Base-by-base conservation (phyloP, 2,888 invertebrate genomes). In the Trimorus sp. region DNA sequence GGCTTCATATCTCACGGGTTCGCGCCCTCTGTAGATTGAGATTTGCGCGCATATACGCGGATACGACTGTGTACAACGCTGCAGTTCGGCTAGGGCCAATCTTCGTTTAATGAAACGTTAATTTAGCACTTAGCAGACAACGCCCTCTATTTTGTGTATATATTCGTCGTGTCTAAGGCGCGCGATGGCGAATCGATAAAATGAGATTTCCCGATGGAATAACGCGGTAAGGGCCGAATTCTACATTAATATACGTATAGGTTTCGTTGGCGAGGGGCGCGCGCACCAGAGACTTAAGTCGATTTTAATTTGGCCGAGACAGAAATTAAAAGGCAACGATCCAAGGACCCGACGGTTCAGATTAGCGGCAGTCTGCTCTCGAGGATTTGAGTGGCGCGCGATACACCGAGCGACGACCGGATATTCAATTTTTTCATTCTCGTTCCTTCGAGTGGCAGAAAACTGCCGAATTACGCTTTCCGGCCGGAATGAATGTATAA, bases 241-340 rank as follows among this genome's bases (percentile, higher is more conserved):
- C 73, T 77, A 68, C 75, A 83, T 79, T 83, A 76, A 83, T 79
- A 76, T 79, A 78, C 70, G 70, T 79, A 76, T 78, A 78, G 70
- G 76, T 79, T 79, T 76, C 79, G 59, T 40, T n/a, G 26, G 26
- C 26, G 56, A 78, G 49, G 68, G 60, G 69, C 26, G 54, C 53
- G 40, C 81, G 70, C 40, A 59, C 78, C 59, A 74, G 81, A 84
- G 81, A 84, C 82, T 84, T 86, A 86, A 88, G 88, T 88, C 88
- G 87, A 88, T 84, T 88, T 89, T 89, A 88, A 89, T 89, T 89
- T 88, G 86, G 86, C 82, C 75, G 85, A 80, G 87, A 87, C 84
- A 87, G 86, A 88, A 89, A 89, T 89, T 89, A 89, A 89, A 88
- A 89, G 87, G 86, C 87, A 87, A 87, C 88, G 86, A 86, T 88